Evolutionary conservation across 2,888 invertebrate species (phyloP), one percentile per base, ranked within the genome.

Genomic region (Tenodera sinensis): DNA sequence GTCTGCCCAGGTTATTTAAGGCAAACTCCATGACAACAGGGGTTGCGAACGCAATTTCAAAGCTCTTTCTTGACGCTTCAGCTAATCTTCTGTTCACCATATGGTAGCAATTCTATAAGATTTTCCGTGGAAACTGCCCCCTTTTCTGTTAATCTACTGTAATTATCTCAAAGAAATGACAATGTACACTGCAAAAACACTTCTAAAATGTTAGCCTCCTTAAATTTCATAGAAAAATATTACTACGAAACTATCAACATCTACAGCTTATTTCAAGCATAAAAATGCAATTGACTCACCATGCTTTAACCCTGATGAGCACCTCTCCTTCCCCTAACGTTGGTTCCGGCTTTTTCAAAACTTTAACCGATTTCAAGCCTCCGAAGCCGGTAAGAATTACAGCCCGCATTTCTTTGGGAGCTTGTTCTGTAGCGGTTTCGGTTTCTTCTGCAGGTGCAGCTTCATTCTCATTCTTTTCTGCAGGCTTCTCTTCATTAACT

Each of bases 381-480:
- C 98, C 98, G 93, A 97, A 98, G 92, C 97, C 97, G 91, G 96
- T 97, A 91, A 98, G 95, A 91, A 97, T 96, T 92, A 98, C 96
- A 89, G 97, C 97, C 92, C 97, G 95, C 97, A 97, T 97, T 94
- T 97, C 97, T 93, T 97, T 97, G 91, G 96, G 96, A 91, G 95
- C 95, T 92, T 94, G 94, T 92, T 94, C 95, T 89, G 91, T 92
- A n/a, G 90, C 90, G 7, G 90, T 25, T 71, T 90, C 88, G 25
- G 89, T 90, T 92, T 94, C 94, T 90, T 95, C 95, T 92, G 87
- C 93, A 93, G 91, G 89, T 34, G 91, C 90, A 88, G 87, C 88
- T 89, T 92, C 91, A 91, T 95, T 95, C 93, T 95, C 95, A 91
- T 94, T 94, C 92, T 95, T 94, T 93, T 95, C 95, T 92, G 94